Evolutionary conservation across 2,888 invertebrate genomes (phyloP), one percentile per base, ranked within the genome.

Genomic region (Hybos culiciformis): DNA sequence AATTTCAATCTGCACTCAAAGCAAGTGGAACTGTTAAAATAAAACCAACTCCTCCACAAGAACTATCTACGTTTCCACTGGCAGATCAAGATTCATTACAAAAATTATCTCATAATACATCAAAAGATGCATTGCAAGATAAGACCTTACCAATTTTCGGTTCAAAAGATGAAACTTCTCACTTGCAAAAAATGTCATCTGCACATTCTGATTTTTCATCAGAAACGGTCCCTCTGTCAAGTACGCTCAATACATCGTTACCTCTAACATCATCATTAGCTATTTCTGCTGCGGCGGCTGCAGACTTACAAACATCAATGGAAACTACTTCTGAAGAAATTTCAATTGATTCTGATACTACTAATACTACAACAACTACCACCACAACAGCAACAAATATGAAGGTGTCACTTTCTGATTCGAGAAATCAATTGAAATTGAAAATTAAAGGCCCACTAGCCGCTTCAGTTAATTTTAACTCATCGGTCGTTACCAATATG

Each of bases 361-460:
- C 68, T 2, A 32, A 14, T 17, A 58, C 63, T 2, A n/a, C n/a
- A n/a, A n/a, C n/a, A n/a, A n/a, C n/a, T n/a, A n/a, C n/a, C n/a
- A n/a, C n/a, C n/a, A n/a, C n/a, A n/a, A n/a, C n/a, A n/a, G n/a
- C n/a, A n/a, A n/a, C n/a, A n/a, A 71, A 70, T 45, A 78, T 78
- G 4, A 84, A 84, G 58, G 81, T 82, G 1, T 80, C 83, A 2
- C 66, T 85, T 2, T 78, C 79, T 1, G 86, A 87, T 63, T 82
- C 86, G 0, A 72, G 87, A 23, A 87, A 87, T 63, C 88, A 88
- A 58, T 68, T 91, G 5, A 90, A 90, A 61, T 80, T 91, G 1
- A 91, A 91, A 66, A 90, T 90, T 48, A 90, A 91, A 61, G 90
- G 88, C 4, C 90, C 90, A 1, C 78, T 84, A 55, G 73, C 85